Conservation (phyloP, 2,113 vertebrate genomes). For the Xiphophorus hellerii region DNA sequence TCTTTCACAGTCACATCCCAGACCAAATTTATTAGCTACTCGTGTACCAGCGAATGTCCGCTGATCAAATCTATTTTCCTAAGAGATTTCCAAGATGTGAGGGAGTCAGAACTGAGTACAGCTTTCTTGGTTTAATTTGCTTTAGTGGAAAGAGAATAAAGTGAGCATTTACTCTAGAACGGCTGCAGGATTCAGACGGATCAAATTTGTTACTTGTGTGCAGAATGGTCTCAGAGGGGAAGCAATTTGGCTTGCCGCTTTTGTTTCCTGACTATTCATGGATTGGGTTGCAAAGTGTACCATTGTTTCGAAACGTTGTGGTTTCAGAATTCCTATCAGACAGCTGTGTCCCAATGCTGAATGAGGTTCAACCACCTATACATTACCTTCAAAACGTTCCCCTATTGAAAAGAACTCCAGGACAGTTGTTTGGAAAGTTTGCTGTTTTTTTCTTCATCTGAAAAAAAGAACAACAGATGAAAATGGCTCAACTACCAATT, state of each 20-base stretch:
- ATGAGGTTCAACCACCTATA: too few relatives aligned
- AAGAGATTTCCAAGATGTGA: slow-evolving; percentile 39
- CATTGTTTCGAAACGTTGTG: too few relatives aligned
- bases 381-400: too few relatives aligned
- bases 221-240: slow-evolving; percentile 35
- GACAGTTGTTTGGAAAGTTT: too few relatives aligned
- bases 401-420: too few relatives aligned
- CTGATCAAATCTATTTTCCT: slow-evolving; percentile 29
- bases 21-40: slow-evolving; percentile 26
- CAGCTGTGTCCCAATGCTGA: too few relatives aligned
- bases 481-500: too few relatives aligned
- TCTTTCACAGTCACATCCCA: slow-evolving; percentile 15
- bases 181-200: slow-evolving; percentile 59
- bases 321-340: too few relatives aligned
- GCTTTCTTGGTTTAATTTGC: slow-evolving; percentile 54
- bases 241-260: neutral
- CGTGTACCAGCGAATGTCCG: slow-evolving; percentile 35
- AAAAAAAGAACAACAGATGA: too few relatives aligned
- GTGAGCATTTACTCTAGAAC: slow-evolving; percentile 62
- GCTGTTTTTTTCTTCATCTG: too few relatives aligned
- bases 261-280: neutral
- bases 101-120: slow-evolving; percentile 20
- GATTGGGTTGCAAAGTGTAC: too few relatives aligned
- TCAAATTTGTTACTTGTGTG: slow-evolving; percentile 62
- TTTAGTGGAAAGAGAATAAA: slow-evolving; percentile 58